Evolutionary conservation across 2,113 vertebrate species (phyloP).

Genomic region (Corythornis madagascariensis): DNA sequence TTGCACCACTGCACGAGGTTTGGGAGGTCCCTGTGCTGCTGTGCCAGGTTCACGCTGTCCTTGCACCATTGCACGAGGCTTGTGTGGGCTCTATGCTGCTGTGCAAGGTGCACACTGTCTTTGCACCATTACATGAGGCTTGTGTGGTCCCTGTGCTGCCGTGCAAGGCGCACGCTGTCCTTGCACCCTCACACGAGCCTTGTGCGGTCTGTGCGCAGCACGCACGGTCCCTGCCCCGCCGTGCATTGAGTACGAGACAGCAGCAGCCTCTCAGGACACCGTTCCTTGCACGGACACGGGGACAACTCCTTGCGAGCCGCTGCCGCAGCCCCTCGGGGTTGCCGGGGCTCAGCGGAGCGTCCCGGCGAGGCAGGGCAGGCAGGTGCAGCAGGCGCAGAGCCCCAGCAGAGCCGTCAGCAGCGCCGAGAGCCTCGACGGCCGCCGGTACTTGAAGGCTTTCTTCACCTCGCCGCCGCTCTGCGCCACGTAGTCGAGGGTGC

Average conservation of each 20-base stretch:
- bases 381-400: slow-evolving; percentile 68
- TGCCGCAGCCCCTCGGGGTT: rapidly evolving
- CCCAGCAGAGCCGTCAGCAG: not conserved
- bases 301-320: rapidly evolving
- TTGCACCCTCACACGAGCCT: rapidly evolving
- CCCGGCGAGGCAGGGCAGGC: slow-evolving; percentile 16
- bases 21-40: rapidly evolving
- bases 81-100: rapidly evolving
- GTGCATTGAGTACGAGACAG: rapidly evolving
- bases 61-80: rapidly evolving
- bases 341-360: not conserved
- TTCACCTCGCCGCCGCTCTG: slow-evolving; percentile 58
- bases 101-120: rapidly evolving
- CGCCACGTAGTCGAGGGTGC: slow-evolving; percentile 52
- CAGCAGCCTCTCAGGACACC: rapidly evolving
- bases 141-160: rapidly evolving
- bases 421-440: slow-evolving; percentile 45
- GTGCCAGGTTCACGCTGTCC: rapidly evolving
- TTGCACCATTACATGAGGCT: rapidly evolving
- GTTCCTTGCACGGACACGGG: rapidly evolving
- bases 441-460: slow-evolving; percentile 61
- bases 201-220: not conserved
- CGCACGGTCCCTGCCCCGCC: rapidly evolving
- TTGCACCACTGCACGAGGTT: rapidly evolving
- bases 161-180: rapidly evolving